A percentile compares a stretch with the other conserved stretches of the same genome.
These are phyloP conservation scores for Gymnarchus niloticus DNA, from an alignment of 2,113 vertebrate species.

Conservation along the genomic window DNA sequence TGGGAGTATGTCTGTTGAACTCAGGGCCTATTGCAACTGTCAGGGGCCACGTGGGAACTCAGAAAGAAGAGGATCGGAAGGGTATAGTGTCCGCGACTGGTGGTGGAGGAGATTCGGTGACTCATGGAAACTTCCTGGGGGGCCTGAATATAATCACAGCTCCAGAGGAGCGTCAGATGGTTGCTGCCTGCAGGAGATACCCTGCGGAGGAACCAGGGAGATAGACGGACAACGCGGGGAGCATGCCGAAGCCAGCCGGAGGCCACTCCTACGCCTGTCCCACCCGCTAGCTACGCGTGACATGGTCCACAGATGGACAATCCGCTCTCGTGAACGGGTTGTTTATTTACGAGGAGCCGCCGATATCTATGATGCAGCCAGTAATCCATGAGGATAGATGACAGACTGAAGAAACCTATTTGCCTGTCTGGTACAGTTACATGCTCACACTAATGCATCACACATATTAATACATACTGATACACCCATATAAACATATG, in stretches of 20 bases:
- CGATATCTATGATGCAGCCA: not conserved
- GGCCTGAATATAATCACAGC: constrained; percentile 19
- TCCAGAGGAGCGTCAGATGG: constrained; percentile 16
- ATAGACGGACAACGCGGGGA: not conserved
- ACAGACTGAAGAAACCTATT: not conserved
- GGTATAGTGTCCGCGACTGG: not conserved
- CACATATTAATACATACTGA: not conserved
- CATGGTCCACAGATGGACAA: not conserved
- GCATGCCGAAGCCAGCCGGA: not conserved
- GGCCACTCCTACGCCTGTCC: not conserved
- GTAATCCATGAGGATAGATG: not conserved
- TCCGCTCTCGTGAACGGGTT: not conserved
- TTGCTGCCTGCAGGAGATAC: constrained; percentile 13
- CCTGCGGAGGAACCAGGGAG: constrained; percentile 18
- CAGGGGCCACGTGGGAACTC: not conserved
- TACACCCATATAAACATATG: not conserved
- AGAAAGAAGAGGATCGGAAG: not conserved
- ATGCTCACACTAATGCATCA: not conserved
- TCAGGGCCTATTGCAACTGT: not conserved
- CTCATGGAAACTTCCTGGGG: constrained; percentile 10
- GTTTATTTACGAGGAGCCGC: not conserved
- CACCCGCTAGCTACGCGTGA: too few relatives aligned
- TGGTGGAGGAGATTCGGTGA: not conserved
- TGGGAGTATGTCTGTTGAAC: not conserved
- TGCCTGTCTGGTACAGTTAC: not conserved